phyloP scores from a whole-genome alignment of 92 coral and sea anemone species.

The Scolanthus callimorphus region DNA sequence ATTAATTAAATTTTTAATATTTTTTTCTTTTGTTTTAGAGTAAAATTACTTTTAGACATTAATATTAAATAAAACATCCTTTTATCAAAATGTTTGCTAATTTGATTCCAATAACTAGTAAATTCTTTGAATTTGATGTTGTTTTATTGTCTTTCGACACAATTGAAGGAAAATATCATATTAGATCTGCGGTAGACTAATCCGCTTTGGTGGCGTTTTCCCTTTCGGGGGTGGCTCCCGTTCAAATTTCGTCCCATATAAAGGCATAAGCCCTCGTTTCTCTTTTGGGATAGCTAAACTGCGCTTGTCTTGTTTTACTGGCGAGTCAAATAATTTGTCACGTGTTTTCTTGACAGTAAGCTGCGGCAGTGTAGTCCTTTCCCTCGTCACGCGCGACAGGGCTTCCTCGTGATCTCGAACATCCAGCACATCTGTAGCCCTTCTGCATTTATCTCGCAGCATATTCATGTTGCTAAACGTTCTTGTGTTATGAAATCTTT shows the following conservation, averaged over 20 bases:
- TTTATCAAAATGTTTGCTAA: no score
- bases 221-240: not conserved
- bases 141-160: no score
- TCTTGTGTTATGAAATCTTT: slow-evolving; percentile 5
- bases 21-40: no score
- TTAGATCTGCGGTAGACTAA: not conserved
- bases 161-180: no score
- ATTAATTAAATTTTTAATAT: no score
- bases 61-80: no score
- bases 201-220: no score
- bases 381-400: not conserved
- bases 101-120: no score
- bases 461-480: slow-evolving; percentile 1
- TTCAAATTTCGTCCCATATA: not conserved
- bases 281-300: not conserved
- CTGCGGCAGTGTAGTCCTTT: not conserved
- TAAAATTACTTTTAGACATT: no score
- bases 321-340: not conserved
- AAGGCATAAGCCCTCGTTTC: not conserved
- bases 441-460: not conserved
- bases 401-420: not conserved
- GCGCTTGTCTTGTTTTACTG: not conserved
- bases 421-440: not conserved
- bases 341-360: not conserved
- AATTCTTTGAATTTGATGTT: no score